These are phyloP conservation scores for Megamerina dolium DNA, from an alignment of 2,888 invertebrate genomes.

Conservation along the genomic window DNA sequence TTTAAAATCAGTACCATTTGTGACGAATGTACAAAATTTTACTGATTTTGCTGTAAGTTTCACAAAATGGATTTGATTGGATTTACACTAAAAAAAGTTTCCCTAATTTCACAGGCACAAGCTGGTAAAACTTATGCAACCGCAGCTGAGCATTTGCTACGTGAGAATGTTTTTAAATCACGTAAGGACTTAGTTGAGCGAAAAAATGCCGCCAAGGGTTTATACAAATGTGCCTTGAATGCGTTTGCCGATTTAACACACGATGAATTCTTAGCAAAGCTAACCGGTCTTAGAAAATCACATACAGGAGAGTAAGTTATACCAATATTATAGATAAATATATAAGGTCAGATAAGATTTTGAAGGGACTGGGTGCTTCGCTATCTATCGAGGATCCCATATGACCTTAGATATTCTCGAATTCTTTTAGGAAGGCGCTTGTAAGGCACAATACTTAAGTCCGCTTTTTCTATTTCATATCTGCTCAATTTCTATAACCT, in stretches of 20 bases:
- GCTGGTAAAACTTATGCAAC: slow-evolving; percentile 37
- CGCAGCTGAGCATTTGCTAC: slow-evolving; percentile 36
- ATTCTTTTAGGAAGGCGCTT: too few relatives aligned
- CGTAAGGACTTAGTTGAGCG: slow-evolving; percentile 31
- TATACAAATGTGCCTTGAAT: slow-evolving; percentile 36
- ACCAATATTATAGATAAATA: too few relatives aligned
- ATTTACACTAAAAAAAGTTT: too few relatives aligned
- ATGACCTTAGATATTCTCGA: too few relatives aligned
- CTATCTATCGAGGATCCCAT: too few relatives aligned
- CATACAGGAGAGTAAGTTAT: slow-evolving; percentile 41
- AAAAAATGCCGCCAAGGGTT: slow-evolving; percentile 28
- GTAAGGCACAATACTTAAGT: too few relatives aligned
- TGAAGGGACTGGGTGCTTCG: too few relatives aligned
- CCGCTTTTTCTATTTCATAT: too few relatives aligned
- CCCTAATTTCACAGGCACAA: slow-evolving; percentile 29
- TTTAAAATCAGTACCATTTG: slow-evolving; percentile 23
- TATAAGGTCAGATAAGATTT: too few relatives aligned
- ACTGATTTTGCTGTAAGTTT: slow-evolving; percentile 37
- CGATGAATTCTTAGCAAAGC: slow-evolving; percentile 33
- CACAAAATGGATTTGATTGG: neutral
- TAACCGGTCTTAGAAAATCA: slow-evolving; percentile 38
- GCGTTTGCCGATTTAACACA: slow-evolving; percentile 39
- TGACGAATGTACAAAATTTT: slow-evolving; percentile 33
- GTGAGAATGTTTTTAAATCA: slow-evolving; percentile 32
- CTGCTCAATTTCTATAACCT: too few relatives aligned